A percentile compares a stretch with the other conserved stretches of the same genome.
These are phyloP conservation scores for Monochamus alternatus DNA, from an alignment of 2,888 invertebrate genomes.

Conservation along the genomic window DNA sequence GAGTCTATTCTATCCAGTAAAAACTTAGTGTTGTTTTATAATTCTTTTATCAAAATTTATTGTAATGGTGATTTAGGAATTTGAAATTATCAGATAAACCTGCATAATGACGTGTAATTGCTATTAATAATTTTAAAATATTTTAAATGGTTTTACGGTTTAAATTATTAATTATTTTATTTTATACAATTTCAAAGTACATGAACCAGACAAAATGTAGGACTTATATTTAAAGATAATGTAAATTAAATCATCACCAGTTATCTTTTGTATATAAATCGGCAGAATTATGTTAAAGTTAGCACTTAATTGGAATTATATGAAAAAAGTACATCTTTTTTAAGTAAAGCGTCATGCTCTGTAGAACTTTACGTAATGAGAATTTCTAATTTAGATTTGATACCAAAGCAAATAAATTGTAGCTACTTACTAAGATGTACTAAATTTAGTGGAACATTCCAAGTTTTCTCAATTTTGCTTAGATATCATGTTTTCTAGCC, in stretches of 20 bases:
- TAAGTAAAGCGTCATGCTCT: background rate
- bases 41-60: slow-evolving; percentile 3
- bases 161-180: too few relatives aligned
- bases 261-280: background rate
- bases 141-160: too few relatives aligned
- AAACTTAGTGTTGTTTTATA: background rate
- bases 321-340: background rate
- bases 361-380: background rate
- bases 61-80: background rate
- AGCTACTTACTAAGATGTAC: background rate
- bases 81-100: background rate
- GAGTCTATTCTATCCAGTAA: too few relatives aligned
- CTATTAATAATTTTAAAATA: too few relatives aligned
- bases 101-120: background rate
- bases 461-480: background rate
- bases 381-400: slow-evolving; percentile 5
- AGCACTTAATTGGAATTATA: slow-evolving; percentile 1
- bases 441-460: background rate
- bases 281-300: background rate
- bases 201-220: too few relatives aligned
- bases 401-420: background rate
- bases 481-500: too few relatives aligned
- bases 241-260: background rate
- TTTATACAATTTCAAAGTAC: too few relatives aligned
- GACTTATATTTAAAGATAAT: background rate